Conservation (phyloP, 1,140 invertebrate species). For the Caenorhabditis tropicalis region DNA sequence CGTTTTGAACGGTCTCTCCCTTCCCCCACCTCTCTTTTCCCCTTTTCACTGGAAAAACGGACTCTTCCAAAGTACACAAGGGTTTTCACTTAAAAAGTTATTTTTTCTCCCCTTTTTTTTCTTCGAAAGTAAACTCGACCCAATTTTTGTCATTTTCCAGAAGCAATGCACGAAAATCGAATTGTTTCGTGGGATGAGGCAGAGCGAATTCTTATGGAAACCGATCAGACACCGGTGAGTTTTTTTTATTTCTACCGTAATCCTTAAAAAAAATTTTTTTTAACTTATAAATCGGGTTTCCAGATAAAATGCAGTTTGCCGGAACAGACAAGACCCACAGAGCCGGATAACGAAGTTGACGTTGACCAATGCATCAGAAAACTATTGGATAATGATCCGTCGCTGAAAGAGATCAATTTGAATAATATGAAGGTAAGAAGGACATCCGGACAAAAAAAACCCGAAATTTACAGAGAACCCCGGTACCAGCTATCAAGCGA, state of each 20-base stretch:
- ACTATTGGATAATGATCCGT: constrained; percentile 74
- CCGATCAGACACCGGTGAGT: constrained; percentile 50
- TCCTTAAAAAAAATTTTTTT: too few species aligned
- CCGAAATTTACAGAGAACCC: constrained; percentile 73
- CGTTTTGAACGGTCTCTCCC: constrained; percentile 19
- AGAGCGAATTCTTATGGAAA: constrained; percentile 67
- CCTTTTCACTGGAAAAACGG: neutral
- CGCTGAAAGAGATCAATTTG: constrained; percentile 69
- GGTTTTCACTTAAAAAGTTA: neutral
- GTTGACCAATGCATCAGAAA: constrained; percentile 73
- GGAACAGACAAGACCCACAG: constrained; percentile 70
- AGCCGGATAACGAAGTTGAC: constrained; percentile 75
- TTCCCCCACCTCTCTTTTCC: neutral
- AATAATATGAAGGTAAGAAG: constrained; percentile 73
- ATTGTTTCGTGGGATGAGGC: constrained; percentile 69
- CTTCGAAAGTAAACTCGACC: neutral
- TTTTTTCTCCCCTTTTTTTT: neutral
- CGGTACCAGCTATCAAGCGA: constrained; percentile 73
- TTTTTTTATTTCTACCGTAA: neutral
- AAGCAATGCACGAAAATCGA: constrained; percentile 65
- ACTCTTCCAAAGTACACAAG: constrained; percentile 6
- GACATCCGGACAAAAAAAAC: too few species aligned
- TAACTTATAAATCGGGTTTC: too few species aligned
- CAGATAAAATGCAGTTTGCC: constrained; percentile 65
- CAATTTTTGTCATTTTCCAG: constrained; percentile 43